phyloP scores from a whole-genome alignment of 2,888 invertebrate genomes.

The Arenicola marina region DNA sequence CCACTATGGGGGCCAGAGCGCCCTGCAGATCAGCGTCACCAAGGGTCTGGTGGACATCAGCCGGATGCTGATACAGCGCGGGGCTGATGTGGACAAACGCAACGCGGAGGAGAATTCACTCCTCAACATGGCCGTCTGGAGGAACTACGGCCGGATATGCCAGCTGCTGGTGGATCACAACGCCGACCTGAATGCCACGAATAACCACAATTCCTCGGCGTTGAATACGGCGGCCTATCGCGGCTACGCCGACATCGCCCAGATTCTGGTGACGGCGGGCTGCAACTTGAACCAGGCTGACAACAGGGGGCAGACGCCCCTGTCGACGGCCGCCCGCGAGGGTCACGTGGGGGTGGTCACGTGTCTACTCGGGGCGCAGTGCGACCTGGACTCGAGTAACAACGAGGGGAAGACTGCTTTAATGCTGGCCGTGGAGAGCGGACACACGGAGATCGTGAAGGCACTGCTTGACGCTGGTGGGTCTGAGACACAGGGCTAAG shows the following conservation, averaged over 20 bases:
- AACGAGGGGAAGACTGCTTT: slow-evolving; percentile 42
- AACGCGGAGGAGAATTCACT: slow-evolving; percentile 51
- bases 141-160: slow-evolving; percentile 40
- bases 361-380: slow-evolving; percentile 39
- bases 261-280: slow-evolving; percentile 38
- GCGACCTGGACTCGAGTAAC: slow-evolving; percentile 42
- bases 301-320: slow-evolving; percentile 42
- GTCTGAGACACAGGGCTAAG: background rate
- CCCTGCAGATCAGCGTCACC: slow-evolving; percentile 51
- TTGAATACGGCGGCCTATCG: slow-evolving; percentile 48
- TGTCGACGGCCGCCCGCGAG: slow-evolving; percentile 39
- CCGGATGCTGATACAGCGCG: slow-evolving; percentile 43
- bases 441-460: slow-evolving; percentile 39
- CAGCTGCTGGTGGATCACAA: slow-evolving; percentile 43
- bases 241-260: slow-evolving; percentile 41
- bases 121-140: slow-evolving; percentile 50
- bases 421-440: slow-evolving; percentile 42
- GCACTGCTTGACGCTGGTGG: slow-evolving; percentile 39
- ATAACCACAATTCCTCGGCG: slow-evolving; percentile 47
- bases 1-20: slow-evolving; percentile 51
- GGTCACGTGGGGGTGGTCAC: slow-evolving; percentile 39
- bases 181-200: slow-evolving; percentile 47
- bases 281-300: slow-evolving; percentile 43
- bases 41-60: slow-evolving; percentile 47
- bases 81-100: slow-evolving; percentile 49